Percentiles rank a stretch among this genome's conserved stretches.
These are phyloP conservation scores for Leuciscus idus DNA, from an alignment of 2,113 vertebrate species.

Conservation along the genomic window DNA sequence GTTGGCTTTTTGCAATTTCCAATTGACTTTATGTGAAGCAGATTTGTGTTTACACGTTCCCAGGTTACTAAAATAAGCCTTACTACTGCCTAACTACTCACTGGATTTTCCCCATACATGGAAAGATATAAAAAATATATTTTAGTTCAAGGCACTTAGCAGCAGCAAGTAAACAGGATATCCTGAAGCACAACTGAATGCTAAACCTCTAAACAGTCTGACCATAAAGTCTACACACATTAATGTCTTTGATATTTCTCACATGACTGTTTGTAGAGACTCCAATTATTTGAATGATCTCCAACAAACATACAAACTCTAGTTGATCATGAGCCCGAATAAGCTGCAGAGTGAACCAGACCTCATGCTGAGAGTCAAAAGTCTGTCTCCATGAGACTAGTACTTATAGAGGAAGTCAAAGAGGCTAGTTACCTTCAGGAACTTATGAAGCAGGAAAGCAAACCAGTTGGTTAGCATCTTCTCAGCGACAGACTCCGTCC, in stretches of 20 bases:
- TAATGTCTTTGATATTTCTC: slow-evolving; percentile 14
- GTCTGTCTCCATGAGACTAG: slow-evolving; percentile 7
- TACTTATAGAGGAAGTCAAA: background rate
- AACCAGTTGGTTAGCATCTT: slow-evolving; percentile 51
- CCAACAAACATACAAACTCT: background rate
- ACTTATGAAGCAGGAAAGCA: slow-evolving; percentile 56
- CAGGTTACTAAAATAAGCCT: background rate
- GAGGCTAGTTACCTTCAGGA: slow-evolving; percentile 52
- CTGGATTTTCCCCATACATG: background rate
- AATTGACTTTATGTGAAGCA: background rate
- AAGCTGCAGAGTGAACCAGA: slow-evolving; percentile 2
- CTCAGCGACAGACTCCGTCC: slow-evolving; percentile 55
- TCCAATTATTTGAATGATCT: slow-evolving; percentile 20
- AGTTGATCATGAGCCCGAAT: background rate
- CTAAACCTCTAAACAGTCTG: background rate
- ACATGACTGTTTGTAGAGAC: background rate
- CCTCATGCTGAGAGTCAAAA: background rate
- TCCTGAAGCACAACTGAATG: background rate
- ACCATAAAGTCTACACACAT: background rate
- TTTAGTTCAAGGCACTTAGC: background rate
- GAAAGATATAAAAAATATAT: background rate
- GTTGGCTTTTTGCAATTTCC: background rate
- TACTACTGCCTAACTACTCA: background rate
- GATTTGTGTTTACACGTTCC: background rate
- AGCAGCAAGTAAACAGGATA: background rate